phyloP scores from a whole-genome alignment of 2,888 invertebrate species.

The Acrobasis consociella region DNA sequence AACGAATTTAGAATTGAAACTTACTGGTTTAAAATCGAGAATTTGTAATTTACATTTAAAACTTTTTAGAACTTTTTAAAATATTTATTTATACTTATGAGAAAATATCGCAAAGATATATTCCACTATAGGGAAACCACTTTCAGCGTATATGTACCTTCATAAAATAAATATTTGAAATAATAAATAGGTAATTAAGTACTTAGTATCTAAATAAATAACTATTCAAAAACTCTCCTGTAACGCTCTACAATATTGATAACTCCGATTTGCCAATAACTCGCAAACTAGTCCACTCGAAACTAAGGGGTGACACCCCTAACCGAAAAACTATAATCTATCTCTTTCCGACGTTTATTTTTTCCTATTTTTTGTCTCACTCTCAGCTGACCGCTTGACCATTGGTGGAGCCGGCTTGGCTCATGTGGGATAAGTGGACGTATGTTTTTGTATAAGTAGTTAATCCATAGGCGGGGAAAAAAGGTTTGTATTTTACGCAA shows the following conservation, averaged over 20 bases:
- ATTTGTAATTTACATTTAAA: no score
- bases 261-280: conserved; percentile 13
- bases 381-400: conserved; percentile 71
- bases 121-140: no score
- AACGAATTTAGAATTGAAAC: no score
- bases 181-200: no score
- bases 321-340: conserved; percentile 23
- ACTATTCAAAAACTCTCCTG: not conserved
- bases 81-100: no score
- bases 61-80: no score
- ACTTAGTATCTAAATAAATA: no score
- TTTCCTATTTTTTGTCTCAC: conserved; percentile 40
- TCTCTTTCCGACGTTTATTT: conserved; percentile 32
- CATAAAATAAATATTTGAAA: no score
- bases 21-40: no score
- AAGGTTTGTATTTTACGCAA: not conserved
- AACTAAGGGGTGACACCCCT: conserved; percentile 27
- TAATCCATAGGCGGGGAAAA: not conserved
- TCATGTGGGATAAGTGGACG: not conserved
- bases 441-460: conserved; percentile 5
- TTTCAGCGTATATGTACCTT: no score
- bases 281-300: conserved; percentile 16
- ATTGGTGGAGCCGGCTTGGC: conserved; percentile 55
- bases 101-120: no score
- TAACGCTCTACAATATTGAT: conserved; percentile 6